phyloP scores from a whole-genome alignment of 2,113 vertebrate species.

The Orycteropus afer region DNA sequence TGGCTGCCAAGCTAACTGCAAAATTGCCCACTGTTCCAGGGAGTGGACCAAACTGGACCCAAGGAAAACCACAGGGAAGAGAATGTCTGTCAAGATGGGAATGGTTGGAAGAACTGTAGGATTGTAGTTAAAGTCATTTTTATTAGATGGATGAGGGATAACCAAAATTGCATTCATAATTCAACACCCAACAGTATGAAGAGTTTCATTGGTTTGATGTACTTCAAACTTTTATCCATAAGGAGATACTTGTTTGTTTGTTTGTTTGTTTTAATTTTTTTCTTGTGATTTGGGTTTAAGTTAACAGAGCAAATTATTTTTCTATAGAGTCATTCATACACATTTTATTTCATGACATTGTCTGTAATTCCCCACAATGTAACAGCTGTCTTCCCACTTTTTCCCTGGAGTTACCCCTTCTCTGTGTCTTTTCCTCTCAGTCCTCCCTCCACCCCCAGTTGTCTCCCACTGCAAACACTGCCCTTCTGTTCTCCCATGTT shows the following conservation, averaged over 20 bases:
- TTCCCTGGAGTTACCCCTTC: too few species aligned
- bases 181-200: background rate
- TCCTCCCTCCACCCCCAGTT: too few species aligned
- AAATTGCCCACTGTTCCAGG: background rate
- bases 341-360: too few species aligned
- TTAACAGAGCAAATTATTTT: too few species aligned
- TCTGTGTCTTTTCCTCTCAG: too few species aligned
- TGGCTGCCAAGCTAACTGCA: background rate
- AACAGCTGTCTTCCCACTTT: too few species aligned
- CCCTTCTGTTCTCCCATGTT: too few species aligned
- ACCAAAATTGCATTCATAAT: background rate
- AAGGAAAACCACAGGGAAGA: background rate
- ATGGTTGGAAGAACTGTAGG: background rate
- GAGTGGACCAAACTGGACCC: background rate
- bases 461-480: too few species aligned
- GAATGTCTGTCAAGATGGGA: background rate
- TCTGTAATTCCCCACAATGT: too few species aligned
- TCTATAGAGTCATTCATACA: too few species aligned
- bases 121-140: constrained; percentile 6
- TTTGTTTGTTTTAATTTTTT: too few species aligned
- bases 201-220: constrained; percentile 20
- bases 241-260: background rate
- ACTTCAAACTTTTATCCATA: constrained; percentile 11
- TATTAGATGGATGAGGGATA: background rate
- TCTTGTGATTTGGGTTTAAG: too few species aligned